Evolutionary conservation across 2,888 invertebrate species (phyloP), one percentile per base, ranked within the genome.

Genomic region (Tortricodes alternella): DNA sequence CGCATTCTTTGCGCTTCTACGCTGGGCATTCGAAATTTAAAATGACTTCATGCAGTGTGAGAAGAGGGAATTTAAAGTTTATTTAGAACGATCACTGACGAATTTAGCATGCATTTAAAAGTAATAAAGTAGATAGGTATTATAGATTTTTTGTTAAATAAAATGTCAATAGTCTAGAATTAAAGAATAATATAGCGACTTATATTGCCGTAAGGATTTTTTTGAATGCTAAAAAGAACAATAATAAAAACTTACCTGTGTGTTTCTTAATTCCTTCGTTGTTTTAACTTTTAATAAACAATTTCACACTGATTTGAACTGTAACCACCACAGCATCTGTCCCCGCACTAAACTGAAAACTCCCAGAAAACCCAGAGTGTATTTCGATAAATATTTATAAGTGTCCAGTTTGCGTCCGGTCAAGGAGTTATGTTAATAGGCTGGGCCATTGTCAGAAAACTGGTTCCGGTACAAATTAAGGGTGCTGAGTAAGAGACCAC

Each of bases 351-450:
- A 81, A 57, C 64, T 55, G 67, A 73, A 73, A 71, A 70, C 68
- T 61, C 62, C 67, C 66, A 66, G 68, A 69, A 68, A 68, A 58
- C 64, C 67, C 65, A 58, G 27, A 71, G 66, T 67, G 71, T 66
- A 62, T 68, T 71, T 68, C 70, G 68, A 85, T 89, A 82, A 86
- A 89, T 90, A 89, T 88, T 88, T 82, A 89, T 89, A 80, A 84
- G 80, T 80, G 75, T 78, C 83, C 82, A 65, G 81, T 78, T 73
- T 67, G 58, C 70, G 70, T 77, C 81, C 77, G 85, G 87, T 86
- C 88, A 90, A 90, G 89, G 89, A 90, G 88, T 86, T 89, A 89
- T 89, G 89, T 74, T 88, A 90, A 89, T 88, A 80, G 71, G 71
- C 74, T 71, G 74, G 67, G 71, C 75, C 74, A 86, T 89, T 89